Percentiles rank a stretch among this genome's conserved stretches.
Evolutionary conservation across 2,888 invertebrate species (phyloP).

Genomic region (Stenichneumon culpator): DNA sequence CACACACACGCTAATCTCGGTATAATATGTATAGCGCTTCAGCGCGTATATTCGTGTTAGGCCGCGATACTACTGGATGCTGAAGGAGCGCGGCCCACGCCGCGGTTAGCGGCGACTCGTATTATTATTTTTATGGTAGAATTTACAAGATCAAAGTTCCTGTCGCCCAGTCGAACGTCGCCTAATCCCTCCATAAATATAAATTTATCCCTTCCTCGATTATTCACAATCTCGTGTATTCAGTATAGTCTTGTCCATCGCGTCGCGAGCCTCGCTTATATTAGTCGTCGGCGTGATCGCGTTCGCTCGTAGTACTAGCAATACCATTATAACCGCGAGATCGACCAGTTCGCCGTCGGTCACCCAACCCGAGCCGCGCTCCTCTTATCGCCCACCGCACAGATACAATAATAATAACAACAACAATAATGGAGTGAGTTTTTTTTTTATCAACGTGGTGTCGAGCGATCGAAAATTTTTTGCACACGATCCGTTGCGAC

Average conservation of each 20-base stretch:
- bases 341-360: slow-evolving; percentile 48
- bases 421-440: slow-evolving; percentile 62
- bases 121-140: slow-evolving; percentile 18
- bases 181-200: slow-evolving; percentile 44
- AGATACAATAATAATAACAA: slow-evolving; percentile 3
- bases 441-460: background rate
- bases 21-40: background rate
- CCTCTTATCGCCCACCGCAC: slow-evolving; percentile 1
- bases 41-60: slow-evolving; percentile 5
- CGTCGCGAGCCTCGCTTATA: slow-evolving; percentile 34
- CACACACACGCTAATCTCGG: background rate
- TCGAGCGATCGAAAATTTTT: background rate
- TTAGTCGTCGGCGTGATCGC: slow-evolving; percentile 44
- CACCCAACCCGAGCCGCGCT: slow-evolving; percentile 31
- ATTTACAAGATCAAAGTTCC: slow-evolving; percentile 44
- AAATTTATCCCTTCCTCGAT: slow-evolving; percentile 63
- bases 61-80: background rate
- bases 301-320: slow-evolving; percentile 37
- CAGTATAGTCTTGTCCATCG: slow-evolving; percentile 59
- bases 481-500: too few relatives aligned
- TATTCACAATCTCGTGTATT: slow-evolving; percentile 30
- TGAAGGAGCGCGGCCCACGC: background rate
- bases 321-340: slow-evolving; percentile 38
- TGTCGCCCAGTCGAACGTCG: slow-evolving; percentile 3
- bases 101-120: background rate